A percentile compares a stretch with the other conserved stretches of the same genome.
phyloP scores from a whole-genome alignment of 2,113 vertebrate genomes.

The Aphelocoma coerulescens region DNA sequence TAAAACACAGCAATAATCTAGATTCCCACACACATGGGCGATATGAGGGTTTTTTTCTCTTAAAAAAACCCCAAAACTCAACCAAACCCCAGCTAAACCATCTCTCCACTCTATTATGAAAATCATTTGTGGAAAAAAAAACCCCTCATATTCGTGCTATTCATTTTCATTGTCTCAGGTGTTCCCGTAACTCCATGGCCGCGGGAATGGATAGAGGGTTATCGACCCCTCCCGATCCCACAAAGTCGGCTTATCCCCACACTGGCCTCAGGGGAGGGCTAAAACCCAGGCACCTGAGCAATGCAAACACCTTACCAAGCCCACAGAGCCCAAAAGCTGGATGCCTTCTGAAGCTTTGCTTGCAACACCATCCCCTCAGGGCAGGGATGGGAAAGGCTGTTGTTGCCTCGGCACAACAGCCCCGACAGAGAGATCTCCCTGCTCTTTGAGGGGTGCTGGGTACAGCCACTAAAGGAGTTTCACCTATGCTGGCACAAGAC shows the following conservation, averaged over 20 bases:
- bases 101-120: not conserved
- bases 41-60: not conserved
- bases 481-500: not conserved
- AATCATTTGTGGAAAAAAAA: not conserved
- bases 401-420: not conserved
- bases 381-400: not conserved
- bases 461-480: not conserved
- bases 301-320: not conserved
- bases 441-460: not conserved
- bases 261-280: not conserved
- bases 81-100: not conserved
- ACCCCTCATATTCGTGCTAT: rapidly evolving
- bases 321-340: not conserved
- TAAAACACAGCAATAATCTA: not conserved
- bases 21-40: rapidly evolving
- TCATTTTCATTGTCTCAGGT: not conserved
- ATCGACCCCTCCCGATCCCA: not conserved
- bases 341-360: not conserved
- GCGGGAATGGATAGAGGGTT: rapidly evolving
- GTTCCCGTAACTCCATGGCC: not conserved
- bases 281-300: not conserved
- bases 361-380: not conserved
- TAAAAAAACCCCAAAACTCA: too few species aligned
- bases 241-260: not conserved
- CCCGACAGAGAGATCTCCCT: rapidly evolving